Base-by-base conservation (phyloP, 2,113 vertebrate species). In the Thoracochromis brauschi region DNA sequence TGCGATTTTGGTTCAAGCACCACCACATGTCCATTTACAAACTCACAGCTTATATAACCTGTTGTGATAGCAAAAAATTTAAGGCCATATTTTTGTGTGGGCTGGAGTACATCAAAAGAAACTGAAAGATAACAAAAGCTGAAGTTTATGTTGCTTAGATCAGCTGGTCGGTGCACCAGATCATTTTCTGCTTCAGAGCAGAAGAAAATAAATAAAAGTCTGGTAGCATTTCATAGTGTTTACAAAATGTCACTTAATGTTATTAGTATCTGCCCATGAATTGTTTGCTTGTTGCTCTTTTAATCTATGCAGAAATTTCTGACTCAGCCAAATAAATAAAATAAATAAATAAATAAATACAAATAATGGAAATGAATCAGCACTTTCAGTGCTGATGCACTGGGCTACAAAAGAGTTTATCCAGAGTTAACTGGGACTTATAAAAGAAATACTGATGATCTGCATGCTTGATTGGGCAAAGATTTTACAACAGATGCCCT, bases 31-130 rank as follows among this genome's bases (percentile, higher is more conserved):
- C 38, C 54, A 24, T 93, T 91, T 81, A 82, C 19, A 84, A 60
- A 90, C 87, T 75, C 63, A 75, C 5, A 14, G 87, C 54, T 88
- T 93, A 88, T 92, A 85, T 80, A 90, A 93, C 83, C 85, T 88
- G 71, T 6, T 51, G 75, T 86, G 88, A 81, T 87, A 81, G 47
- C 55, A 49, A 71, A 78, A 26, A 9, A 24, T 5, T 11, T 63
- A 42, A 86, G 82, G 14, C 54, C 82, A 84, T 55, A 87, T 79
- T 78, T 7, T 58, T 71, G 38, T 63, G 63, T 49, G 88, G 58
- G 31, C 65, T 82, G 85, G 87, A 89, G 78, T 73, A 19, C 45
- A 58, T 84, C 53, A 91, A 54, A 40, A 83, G 49, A 86, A 91
- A 29, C 26, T 47, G 35, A 26, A 38, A 33, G 19, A 78, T 16